A percentile compares a stretch with the other conserved stretches of the same genome.
These are phyloP conservation scores for Papilio gigon DNA, from an alignment of 2,888 invertebrate species.

Conservation along the genomic window DNA sequence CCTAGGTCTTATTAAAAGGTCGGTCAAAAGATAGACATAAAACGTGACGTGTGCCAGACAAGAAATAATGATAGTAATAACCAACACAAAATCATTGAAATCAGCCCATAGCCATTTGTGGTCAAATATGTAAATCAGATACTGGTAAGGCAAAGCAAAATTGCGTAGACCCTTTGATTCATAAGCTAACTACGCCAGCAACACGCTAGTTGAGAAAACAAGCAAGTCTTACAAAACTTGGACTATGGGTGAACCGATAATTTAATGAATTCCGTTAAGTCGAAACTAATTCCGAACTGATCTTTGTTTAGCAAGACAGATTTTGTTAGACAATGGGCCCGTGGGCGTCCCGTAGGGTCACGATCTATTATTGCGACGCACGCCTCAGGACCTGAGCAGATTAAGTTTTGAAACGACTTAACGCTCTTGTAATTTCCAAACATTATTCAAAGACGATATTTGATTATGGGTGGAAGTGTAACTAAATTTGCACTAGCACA, in stretches of 20 bases:
- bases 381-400: conserved; percentile 43
- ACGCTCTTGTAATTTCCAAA: conserved; percentile 42
- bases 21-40: background rate
- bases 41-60: background rate
- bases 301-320: conserved; percentile 39
- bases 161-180: conserved; percentile 24
- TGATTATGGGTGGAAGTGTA: background rate
- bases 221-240: conserved; percentile 28
- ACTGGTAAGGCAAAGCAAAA: conserved; percentile 15
- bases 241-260: conserved; percentile 26
- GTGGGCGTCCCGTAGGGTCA: conserved; percentile 61
- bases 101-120: conserved; percentile 9
- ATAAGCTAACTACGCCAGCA: conserved; percentile 9
- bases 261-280: conserved; percentile 40
- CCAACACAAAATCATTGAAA: conserved; percentile 4
- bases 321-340: conserved; percentile 52
- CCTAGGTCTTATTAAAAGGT: no score
- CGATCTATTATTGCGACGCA: conserved; percentile 53
- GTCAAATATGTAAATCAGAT: conserved; percentile 21
- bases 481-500: conserved; percentile 23
- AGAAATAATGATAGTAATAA: conserved; percentile 10
- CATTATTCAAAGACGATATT: conserved; percentile 31
- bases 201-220: conserved; percentile 29
- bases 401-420: conserved; percentile 49
- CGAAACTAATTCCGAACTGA: conserved; percentile 39